phyloP scores from a whole-genome alignment of 2,797 vertebrate genomes.

The Malurus leucopterus region DNA sequence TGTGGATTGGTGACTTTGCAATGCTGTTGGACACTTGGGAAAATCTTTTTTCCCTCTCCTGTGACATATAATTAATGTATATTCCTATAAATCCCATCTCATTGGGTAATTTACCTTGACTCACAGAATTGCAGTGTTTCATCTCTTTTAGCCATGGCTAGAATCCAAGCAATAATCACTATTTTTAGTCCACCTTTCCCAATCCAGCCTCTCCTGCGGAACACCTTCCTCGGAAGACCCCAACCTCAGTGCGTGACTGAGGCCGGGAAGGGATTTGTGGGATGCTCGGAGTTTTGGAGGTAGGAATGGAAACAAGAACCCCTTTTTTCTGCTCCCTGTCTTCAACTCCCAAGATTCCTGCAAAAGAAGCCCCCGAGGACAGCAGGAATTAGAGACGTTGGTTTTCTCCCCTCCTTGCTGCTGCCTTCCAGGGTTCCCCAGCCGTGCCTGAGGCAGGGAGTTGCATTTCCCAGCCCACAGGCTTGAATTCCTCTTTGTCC shows the following conservation, averaged over 20 bases:
- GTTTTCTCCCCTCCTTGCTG: not conserved
- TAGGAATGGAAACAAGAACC: not conserved
- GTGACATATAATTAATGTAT: not conserved
- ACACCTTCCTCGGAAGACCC: not conserved
- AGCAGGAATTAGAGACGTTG: not conserved
- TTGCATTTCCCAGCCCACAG: not conserved
- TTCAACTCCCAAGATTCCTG: not conserved
- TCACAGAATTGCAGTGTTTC: not conserved
- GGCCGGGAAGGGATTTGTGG: not conserved
- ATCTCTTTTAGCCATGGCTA: not conserved
- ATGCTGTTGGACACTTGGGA: not conserved
- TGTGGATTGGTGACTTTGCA: not conserved
- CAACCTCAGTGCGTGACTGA: not conserved
- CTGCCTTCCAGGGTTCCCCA: not conserved
- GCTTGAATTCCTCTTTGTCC: slow-evolving; percentile 10
- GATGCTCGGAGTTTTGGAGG: not conserved
- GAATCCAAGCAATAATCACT: not conserved
- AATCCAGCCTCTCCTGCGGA: not conserved
- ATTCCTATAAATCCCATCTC: not conserved
- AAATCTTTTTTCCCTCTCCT: not conserved
- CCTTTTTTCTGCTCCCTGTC: not conserved
- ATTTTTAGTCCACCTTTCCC: not conserved
- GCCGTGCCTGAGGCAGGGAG: not conserved
- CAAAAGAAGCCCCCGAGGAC: not conserved
- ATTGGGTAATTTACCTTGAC: not conserved